Conservation (phyloP, 2,797 vertebrate genomes). For the Mus caroli region DNA sequence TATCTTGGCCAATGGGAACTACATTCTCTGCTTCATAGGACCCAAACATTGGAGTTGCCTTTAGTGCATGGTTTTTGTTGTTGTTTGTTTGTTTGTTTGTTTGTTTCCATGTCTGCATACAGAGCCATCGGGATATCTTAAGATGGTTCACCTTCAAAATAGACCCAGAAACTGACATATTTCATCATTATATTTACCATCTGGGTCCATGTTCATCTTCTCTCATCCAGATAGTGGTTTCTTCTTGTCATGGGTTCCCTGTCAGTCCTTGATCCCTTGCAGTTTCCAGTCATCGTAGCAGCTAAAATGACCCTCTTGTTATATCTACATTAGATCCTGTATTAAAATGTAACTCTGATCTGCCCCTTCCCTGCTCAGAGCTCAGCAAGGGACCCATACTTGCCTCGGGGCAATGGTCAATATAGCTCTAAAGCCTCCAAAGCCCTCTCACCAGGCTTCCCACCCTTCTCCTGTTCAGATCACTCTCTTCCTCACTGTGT, state of each 20-base stretch:
- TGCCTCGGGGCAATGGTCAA: neutral
- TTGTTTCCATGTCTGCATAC: neutral
- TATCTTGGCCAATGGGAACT: neutral
- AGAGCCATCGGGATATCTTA: neutral
- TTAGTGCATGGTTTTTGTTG: neutral
- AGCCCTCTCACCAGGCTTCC: neutral
- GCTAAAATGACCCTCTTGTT: neutral
- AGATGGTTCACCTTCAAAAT: neutral
- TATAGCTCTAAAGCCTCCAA: fast-evolving
- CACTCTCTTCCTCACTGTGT: neutral
- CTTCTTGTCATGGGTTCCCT: neutral
- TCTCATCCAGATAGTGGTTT: neutral
- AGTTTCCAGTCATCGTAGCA: neutral
- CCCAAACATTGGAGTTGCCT: neutral
- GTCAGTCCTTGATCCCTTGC: neutral
- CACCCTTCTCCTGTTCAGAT: neutral
- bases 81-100: neutral
- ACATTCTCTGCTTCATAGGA: too few relatives aligned
- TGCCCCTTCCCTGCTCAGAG: neutral
- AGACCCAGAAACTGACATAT: neutral
- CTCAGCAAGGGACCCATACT: neutral
- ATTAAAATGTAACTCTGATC: neutral
- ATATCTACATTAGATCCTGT: neutral
- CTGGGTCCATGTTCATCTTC: neutral
- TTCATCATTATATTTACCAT: neutral